Conservation (phyloP, 2,888 invertebrate species). For the Lasioglossum villosulum region DNA sequence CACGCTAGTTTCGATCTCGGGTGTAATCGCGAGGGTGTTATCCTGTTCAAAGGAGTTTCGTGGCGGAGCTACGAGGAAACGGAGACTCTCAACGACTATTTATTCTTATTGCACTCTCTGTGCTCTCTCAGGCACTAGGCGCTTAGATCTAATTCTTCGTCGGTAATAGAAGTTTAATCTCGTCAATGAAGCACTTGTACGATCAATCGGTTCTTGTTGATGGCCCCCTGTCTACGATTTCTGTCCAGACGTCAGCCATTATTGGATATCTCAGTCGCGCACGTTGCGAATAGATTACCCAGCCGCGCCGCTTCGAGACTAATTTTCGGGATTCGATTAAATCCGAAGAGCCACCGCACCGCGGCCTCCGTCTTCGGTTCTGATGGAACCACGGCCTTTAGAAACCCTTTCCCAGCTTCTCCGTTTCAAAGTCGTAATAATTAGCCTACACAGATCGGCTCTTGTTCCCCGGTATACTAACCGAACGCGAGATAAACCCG, state of each 20-base stretch:
- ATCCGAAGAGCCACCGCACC: background rate
- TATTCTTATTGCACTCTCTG: conserved; percentile 3
- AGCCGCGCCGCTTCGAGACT: conserved; percentile 23
- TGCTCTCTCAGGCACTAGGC: background rate
- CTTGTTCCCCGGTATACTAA: background rate
- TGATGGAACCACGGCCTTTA: background rate
- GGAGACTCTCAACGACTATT: background rate
- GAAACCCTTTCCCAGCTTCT: background rate
- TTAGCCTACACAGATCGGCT: background rate
- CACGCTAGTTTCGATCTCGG: background rate
- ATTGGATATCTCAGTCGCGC: background rate
- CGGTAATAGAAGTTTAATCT: background rate
- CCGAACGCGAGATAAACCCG: background rate
- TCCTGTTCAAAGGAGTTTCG: background rate
- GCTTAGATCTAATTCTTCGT: conserved; percentile 15
- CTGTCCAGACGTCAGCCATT: background rate
- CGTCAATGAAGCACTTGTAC: background rate
- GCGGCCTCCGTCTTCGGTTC: background rate
- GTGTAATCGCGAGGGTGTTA: background rate
- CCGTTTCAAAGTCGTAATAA: background rate
- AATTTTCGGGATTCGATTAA: conserved; percentile 42
- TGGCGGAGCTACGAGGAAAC: background rate
- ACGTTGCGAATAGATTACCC: conserved; percentile 11
- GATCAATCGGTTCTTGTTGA: conserved; percentile 23
- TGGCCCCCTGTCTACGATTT: background rate